Evolutionary conservation across 2,113 vertebrate species (phyloP).

Genomic region (Haplochromis vanheusdeni): DNA sequence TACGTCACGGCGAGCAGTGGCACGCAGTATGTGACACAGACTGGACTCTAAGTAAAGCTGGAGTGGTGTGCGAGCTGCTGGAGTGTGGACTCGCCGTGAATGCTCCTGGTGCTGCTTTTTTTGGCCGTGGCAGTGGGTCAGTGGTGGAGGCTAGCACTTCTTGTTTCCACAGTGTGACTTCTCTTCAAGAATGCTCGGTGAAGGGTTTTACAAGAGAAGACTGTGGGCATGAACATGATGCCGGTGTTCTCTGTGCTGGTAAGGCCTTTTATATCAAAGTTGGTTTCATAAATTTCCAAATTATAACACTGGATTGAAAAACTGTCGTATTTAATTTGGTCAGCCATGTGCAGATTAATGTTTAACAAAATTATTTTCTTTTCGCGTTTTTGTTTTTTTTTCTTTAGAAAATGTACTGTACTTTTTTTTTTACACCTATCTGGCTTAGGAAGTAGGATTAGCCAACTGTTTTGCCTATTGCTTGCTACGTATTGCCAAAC

Average conservation of each 20-base stretch:
- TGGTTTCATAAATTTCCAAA: not conserved
- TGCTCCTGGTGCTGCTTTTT: not conserved
- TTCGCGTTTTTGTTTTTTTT: not conserved
- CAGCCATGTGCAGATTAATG: not conserved
- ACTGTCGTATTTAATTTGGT: accelerated
- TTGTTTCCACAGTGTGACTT: slow-evolving; percentile 36
- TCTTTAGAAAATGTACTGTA: not conserved
- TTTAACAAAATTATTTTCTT: not conserved
- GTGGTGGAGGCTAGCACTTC: slow-evolving; percentile 10
- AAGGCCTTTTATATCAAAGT: not conserved
- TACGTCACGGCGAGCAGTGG: slow-evolving; percentile 35
- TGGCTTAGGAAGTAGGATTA: not conserved
- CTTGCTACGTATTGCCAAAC: not conserved
- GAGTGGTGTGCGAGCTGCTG: slow-evolving; percentile 45
- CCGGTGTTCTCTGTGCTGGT: slow-evolving; percentile 41
- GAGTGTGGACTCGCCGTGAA: slow-evolving; percentile 29
- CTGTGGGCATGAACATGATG: slow-evolving; percentile 45
- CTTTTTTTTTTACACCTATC: not conserved
- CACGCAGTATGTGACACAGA: slow-evolving; percentile 54
- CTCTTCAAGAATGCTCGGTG: slow-evolving; percentile 25
- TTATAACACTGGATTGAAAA: not conserved
- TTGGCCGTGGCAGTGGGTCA: slow-evolving; percentile 33
- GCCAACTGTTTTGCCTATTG: not conserved
- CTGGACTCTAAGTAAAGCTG: slow-evolving; percentile 53
- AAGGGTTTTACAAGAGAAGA: slow-evolving; percentile 16